These are phyloP conservation scores for Periplaneta americana DNA, from an alignment of 1,140 invertebrate genomes.

Conservation along the genomic window DNA sequence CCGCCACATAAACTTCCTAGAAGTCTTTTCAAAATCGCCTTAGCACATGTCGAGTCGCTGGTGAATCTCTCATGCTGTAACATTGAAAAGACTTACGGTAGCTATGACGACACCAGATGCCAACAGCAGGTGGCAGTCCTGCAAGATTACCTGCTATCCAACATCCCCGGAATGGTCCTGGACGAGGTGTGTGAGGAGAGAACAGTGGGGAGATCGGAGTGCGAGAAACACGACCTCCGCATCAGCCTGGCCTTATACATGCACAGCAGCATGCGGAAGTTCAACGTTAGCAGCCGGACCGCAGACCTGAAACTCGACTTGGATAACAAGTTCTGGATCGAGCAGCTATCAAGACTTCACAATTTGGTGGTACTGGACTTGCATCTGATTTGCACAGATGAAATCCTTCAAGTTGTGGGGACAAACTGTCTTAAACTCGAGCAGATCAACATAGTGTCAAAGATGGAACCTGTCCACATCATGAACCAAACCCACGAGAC, in stretches of 20 bases:
- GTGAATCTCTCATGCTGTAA: conserved; percentile 11
- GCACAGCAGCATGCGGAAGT: conserved; percentile 18
- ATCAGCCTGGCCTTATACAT: conserved; percentile 18
- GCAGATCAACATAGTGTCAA: conserved; percentile 43
- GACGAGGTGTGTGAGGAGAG: conserved; percentile 17
- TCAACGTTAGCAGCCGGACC: neutral
- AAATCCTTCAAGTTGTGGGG: conserved; percentile 44
- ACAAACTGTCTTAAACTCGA: conserved; percentile 39
- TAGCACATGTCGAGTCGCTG: conserved; percentile 3
- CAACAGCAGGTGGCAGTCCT: conserved; percentile 5
- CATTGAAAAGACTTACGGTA: conserved; percentile 12
- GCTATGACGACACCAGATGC: neutral
- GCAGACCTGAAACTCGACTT: neutral
- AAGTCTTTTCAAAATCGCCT: conserved; percentile 1
- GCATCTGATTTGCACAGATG: conserved; percentile 46
- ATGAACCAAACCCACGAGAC: conserved; percentile 23
- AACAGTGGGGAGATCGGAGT: neutral
- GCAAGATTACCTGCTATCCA: conserved; percentile 12
- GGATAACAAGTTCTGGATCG: conserved; percentile 34
- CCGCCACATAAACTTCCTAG: conserved; percentile 9
- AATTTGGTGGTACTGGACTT: conserved; percentile 41
- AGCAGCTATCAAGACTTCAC: conserved; percentile 34
- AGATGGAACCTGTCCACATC: conserved; percentile 33
- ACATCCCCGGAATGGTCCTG: conserved; percentile 16
- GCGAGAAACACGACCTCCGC: neutral